Percentiles rank a stretch among this genome's conserved stretches.
Conservation (phyloP, 2,888 invertebrate species). For the Gandaritis pyraliata region DNA sequence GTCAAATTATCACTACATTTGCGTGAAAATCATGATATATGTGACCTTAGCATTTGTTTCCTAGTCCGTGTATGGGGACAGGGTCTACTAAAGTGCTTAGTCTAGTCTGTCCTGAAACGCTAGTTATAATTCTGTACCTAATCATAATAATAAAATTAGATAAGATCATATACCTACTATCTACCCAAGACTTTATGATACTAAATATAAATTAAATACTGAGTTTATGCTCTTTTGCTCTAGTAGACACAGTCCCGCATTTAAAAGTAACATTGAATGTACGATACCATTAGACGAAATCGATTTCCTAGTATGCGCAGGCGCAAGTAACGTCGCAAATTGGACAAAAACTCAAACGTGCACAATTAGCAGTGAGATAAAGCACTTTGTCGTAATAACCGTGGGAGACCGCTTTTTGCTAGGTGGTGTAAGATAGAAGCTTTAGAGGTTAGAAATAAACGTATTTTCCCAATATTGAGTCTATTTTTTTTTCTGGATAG, state of each 20-base stretch:
- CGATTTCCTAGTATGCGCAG: slow-evolving; percentile 66
- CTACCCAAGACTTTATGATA: too few relatives aligned
- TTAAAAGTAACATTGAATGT: slow-evolving; percentile 42
- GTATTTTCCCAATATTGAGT: not conserved
- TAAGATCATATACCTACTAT: too few relatives aligned
- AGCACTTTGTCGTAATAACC: slow-evolving; percentile 73
- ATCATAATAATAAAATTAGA: too few relatives aligned
- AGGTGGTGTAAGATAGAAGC: slow-evolving; percentile 46
- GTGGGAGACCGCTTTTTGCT: slow-evolving; percentile 71
- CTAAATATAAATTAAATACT: too few relatives aligned
- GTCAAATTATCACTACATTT: slow-evolving; percentile 44
- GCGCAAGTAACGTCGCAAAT: slow-evolving; percentile 54
- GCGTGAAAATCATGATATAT: slow-evolving; percentile 49
- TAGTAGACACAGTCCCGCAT: slow-evolving; percentile 3
- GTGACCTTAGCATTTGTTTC: slow-evolving; percentile 52
- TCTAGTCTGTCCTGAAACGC: not conserved
- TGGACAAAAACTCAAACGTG: slow-evolving; percentile 69
- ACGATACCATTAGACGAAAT: slow-evolving; percentile 69
- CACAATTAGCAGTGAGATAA: slow-evolving; percentile 76
- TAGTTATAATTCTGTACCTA: too few relatives aligned
- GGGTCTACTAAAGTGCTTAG: not conserved
- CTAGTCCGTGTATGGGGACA: slow-evolving; percentile 29
- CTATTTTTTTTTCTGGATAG: too few relatives aligned
- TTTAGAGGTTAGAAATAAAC: slow-evolving; percentile 34
- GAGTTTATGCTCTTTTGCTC: not conserved